Percentiles rank a stretch among this genome's conserved stretches.
Evolutionary conservation across 2,113 vertebrate species (phyloP).

Genomic region (Puntigrus tetrazona): DNA sequence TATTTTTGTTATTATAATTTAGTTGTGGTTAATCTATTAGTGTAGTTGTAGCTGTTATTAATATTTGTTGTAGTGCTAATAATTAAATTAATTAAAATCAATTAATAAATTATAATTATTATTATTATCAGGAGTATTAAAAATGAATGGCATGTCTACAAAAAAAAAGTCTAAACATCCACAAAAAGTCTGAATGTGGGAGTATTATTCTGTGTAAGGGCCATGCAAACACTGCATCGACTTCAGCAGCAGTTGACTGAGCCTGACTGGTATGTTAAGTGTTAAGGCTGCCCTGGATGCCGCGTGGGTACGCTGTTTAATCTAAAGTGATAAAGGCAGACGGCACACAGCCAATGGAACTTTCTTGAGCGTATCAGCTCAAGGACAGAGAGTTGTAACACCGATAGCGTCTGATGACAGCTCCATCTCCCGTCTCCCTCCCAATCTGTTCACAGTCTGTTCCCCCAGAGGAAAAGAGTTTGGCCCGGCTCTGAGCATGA

Average conservation of each 20-base stretch:
- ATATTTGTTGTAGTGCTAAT: background rate
- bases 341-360: conserved; percentile 37
- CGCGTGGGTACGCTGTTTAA: conserved; percentile 17
- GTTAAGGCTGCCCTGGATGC: background rate
- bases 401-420: conserved; percentile 69
- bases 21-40: no score
- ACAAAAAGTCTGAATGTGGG: background rate
- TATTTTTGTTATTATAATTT: no score
- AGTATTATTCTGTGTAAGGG: background rate
- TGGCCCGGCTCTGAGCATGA: conserved; percentile 48
- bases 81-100: background rate
- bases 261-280: conserved; percentile 46
- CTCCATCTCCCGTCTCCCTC: conserved; percentile 63
- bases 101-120: background rate
- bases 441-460: conserved; percentile 66
- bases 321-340: conserved; percentile 43
- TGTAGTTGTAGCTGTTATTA: no score
- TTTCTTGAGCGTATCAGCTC: conserved; percentile 15
- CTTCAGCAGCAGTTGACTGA: conserved; percentile 7
- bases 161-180: background rate
- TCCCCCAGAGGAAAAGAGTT: conserved; percentile 65
- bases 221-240: background rate
- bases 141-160: background rate
- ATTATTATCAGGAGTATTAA: background rate
- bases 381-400: conserved; percentile 42